Base-by-base conservation (phyloP, 2,113 vertebrate species). In the Dascyllus trimaculatus region DNA sequence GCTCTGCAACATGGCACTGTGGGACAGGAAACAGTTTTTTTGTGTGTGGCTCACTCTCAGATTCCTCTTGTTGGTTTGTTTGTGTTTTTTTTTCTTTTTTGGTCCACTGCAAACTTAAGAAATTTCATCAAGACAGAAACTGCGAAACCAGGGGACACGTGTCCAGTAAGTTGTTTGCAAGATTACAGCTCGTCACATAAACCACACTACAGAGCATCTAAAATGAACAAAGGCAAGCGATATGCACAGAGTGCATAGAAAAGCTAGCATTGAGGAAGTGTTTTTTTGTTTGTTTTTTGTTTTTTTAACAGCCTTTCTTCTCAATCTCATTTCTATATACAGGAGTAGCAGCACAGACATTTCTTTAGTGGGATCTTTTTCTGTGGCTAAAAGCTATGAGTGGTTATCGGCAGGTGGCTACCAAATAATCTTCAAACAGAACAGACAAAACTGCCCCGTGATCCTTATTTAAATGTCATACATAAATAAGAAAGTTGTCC, bases 1-100 rank as follows among this genome's bases (percentile, higher is more conserved):
- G 92, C 91, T 91, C 92, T 88, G 88, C 84, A 71, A 95, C 93
- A 92, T 92, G 88, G 92, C 94, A 93, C 93, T 88, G 90, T 87
- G 82, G 75, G 90, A 91, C 87, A 92, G 88, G 85, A 88, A 85
- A 83, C 85, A 62, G 88, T 89, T 82, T 75, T 56, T 67, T 35
- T 17, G 43, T 57, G 84, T 7, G 82, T 46, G 88, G 90, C 80
- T 82, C 85, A 45, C 78, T 54, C 79, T 75, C 85, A 78, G 88
- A 84, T 82, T 89, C 85, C 78, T 88, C 64, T 81, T 51, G 71
- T 88, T 89, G 66, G 67, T 77, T 69, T 80, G 29, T 75, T 51
- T 46, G 2, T 46, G 65, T 73, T 26, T 26, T 62, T 43, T 48
- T 64, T 74, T 21, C 32, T 9, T 75, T 91, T 94, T 95, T 95